These are phyloP conservation scores for Tiliqua scincoides DNA, from an alignment of 2,113 vertebrate species.

Conservation along the genomic window DNA sequence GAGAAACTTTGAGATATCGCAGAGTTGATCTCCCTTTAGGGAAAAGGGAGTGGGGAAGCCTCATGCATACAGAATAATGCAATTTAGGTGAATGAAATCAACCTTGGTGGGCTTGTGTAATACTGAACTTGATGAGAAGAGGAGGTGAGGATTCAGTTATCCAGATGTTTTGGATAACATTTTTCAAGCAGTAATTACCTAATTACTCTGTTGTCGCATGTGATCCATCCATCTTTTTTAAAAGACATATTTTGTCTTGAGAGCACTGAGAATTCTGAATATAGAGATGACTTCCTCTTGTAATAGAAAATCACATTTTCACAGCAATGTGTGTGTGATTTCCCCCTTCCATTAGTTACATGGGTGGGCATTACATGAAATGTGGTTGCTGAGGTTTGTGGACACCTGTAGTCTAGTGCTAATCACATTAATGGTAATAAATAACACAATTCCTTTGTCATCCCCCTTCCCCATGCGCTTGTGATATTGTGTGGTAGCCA, in stretches of 20 bases:
- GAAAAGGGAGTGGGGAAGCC: too few species aligned
- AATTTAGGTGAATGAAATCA: not conserved
- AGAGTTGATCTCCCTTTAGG: not conserved
- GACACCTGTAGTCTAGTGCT: not conserved
- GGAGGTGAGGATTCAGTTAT: not conserved
- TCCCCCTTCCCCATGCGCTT: too few species aligned
- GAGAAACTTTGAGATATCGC: not conserved
- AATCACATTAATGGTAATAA: too few species aligned
- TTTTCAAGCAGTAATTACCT: not conserved
- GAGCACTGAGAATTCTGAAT: not conserved
- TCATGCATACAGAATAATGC: not conserved
- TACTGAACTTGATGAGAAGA: not conserved
- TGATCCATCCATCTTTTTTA: not conserved
- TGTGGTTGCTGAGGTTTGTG: not conserved
- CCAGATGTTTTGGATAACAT: not conserved
- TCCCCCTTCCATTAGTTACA: not conserved
- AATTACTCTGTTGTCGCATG: not conserved
- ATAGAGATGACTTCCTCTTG: not conserved
- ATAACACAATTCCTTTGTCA: too few species aligned
- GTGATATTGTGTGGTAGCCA: too few species aligned
- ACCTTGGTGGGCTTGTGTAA: not conserved
- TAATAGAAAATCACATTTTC: not conserved
- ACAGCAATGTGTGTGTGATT: not conserved
- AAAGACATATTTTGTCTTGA: not conserved
- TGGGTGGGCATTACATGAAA: not conserved